Percentiles rank a stretch among this genome's conserved stretches.
phyloP scores from a whole-genome alignment of 1,140 invertebrate species.

The Hyles euphorbiae region DNA sequence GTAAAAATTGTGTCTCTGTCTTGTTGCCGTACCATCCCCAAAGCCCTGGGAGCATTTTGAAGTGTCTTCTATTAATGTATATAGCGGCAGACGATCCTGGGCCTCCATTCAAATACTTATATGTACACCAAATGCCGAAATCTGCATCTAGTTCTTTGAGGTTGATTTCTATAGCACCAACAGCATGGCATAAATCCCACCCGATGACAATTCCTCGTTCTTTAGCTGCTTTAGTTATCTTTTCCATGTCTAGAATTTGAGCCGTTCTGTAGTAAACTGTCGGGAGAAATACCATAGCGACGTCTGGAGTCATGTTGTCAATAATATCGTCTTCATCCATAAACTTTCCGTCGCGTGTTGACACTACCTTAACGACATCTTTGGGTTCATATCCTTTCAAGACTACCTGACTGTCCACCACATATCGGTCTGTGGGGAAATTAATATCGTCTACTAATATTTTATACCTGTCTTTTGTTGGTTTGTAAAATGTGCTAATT shows the following conservation, averaged over 20 bases:
- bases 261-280: conserved; percentile 55
- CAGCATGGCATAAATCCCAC: conserved; percentile 58
- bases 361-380: conserved; percentile 52
- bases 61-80: conserved; percentile 59
- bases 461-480: conserved; percentile 45
- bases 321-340: conserved; percentile 51
- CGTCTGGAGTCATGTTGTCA: conserved; percentile 53
- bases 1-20: conserved; percentile 45
- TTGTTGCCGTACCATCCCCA: conserved; percentile 62
- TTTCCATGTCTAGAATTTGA: conserved; percentile 53
- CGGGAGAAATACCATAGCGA: conserved; percentile 46
- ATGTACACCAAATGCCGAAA: conserved; percentile 63
- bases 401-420: conserved; percentile 53
- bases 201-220: conserved; percentile 45
- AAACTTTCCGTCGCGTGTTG: conserved; percentile 31
- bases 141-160: conserved; percentile 47
- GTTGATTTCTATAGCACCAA: conserved; percentile 47
- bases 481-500: conserved; percentile 57
- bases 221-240: conserved; percentile 46
- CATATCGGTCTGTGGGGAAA: conserved; percentile 61
- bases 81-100: conserved; percentile 46
- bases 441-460: conserved; percentile 58
- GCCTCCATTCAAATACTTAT: conserved; percentile 62
- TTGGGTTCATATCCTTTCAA: conserved; percentile 44
- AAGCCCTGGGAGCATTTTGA: conserved; percentile 40